phyloP scores from a whole-genome alignment of 2,113 vertebrate species.

The Raja brachyura region DNA sequence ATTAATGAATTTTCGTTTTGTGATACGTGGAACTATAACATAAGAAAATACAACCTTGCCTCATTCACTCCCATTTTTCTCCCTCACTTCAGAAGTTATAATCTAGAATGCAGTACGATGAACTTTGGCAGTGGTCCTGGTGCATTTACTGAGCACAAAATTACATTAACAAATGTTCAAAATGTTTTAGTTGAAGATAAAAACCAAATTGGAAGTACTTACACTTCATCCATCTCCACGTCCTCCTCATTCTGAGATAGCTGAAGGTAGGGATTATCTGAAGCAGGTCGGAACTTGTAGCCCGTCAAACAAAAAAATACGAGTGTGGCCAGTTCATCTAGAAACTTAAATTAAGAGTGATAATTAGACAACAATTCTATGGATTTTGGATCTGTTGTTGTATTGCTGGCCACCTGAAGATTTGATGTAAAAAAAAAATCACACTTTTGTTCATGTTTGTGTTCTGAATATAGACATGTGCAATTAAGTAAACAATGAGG shows the following conservation, averaged over 20 bases:
- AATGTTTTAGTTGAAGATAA: neutral
- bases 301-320: conserved; percentile 78
- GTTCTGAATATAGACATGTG: neutral
- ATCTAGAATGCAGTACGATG: neutral
- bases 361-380: neutral
- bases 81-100: neutral
- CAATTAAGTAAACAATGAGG: neutral
- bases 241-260: conserved; percentile 76
- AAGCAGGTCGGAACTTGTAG: conserved; percentile 75
- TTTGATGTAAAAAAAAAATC: neutral
- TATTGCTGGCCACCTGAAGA: neutral
- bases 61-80: neutral
- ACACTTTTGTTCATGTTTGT: neutral
- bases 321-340: conserved; percentile 72
- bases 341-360: conserved; percentile 53
- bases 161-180: neutral
- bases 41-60: neutral
- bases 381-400: neutral
- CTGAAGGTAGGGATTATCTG: conserved; percentile 76
- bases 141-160: neutral
- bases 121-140: neutral
- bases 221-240: conserved; percentile 79
- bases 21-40: neutral
- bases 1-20: neutral
- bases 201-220: conserved; percentile 44